These are phyloP conservation scores for Cephus runcator DNA, from an alignment of 2,888 invertebrate species.

Conservation along the genomic window DNA sequence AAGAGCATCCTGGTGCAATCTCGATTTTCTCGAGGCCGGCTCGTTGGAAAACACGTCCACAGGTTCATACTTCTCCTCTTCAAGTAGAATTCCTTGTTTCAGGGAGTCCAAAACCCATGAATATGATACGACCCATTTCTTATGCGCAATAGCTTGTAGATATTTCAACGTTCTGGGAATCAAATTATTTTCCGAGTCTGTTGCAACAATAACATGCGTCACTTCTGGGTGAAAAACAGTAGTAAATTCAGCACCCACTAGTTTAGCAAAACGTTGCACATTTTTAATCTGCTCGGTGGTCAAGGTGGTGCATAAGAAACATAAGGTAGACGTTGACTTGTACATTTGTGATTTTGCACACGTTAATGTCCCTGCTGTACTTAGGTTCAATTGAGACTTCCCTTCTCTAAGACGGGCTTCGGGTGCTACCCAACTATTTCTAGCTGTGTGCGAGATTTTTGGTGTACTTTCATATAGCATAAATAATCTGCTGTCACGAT, in stretches of 20 bases:
- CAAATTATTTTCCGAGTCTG: constrained; percentile 27
- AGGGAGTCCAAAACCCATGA: constrained; percentile 48
- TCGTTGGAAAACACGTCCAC: constrained; percentile 38
- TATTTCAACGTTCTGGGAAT: constrained; percentile 52
- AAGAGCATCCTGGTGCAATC: constrained; percentile 32
- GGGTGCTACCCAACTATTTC: no score
- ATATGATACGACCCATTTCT: constrained; percentile 47
- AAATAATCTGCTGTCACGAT: neutral
- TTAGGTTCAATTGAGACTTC: neutral
- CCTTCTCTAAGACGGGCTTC: no score
- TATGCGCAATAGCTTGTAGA: constrained; percentile 49
- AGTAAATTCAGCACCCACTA: constrained; percentile 32
- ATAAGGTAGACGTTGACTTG: constrained; percentile 15
- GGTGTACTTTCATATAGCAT: neutral
- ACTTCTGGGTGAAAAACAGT: constrained; percentile 36
- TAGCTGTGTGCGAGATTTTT: neutral
- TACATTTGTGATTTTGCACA: neutral
- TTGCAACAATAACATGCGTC: constrained; percentile 51
- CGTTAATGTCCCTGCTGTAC: neutral
- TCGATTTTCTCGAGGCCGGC: constrained; percentile 45
- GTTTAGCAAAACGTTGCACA: constrained; percentile 36
- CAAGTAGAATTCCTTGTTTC: constrained; percentile 28
- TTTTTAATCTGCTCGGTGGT: constrained; percentile 23
- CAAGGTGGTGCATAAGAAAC: constrained; percentile 48
- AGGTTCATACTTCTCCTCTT: constrained; percentile 50